Evolutionary conservation across 1,140 invertebrate genomes (phyloP), one percentile per base, ranked within the genome.

Genomic region (Theocolax elegans): DNA sequence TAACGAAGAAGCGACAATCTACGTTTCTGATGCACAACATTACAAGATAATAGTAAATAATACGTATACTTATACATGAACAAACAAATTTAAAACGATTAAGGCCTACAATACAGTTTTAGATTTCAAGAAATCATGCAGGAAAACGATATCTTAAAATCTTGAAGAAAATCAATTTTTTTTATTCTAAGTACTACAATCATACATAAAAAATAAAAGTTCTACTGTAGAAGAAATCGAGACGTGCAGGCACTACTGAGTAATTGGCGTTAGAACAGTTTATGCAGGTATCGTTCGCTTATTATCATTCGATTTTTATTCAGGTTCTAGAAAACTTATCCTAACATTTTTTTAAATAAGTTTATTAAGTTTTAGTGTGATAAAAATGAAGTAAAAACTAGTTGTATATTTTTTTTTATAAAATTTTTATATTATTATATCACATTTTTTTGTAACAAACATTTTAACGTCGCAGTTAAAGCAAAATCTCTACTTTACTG

Each of bases 331-430:
- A 38, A 48, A 40, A 27, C 8, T 27, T 17, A 65, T 12, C 7
- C 42, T 59, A 67, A 19, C 15, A 46, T 49, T 38, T 21, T 48
- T 10, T 17, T 15, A 3, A n/a, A 35, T 35, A 10, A 49, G 7
- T 59, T 48, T 49, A 40, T 38, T 58, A 17, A 17, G 9, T 51
- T 48, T 7, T 48, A 60, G 13, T 38, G 9, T 49, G 42, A 49
- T 68, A 42, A 68, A 53, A 60, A 81, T 80, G 81, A 83, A 81
- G 79, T 82, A 79, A 80, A 77, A 72, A 82, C 76, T 81, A 80
- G 80, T 74, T 77, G n/a, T 78, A 77, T 74, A 77, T 80, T 80
- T 76, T 60, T 80, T 81, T 81, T 77, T 70, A 79, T 31, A 81
- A 73, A 77, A 72, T 71, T 74, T 82, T 81, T 83, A 81, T 82